phyloP scores from a whole-genome alignment of 1,140 invertebrate species.

The Thaumetopoea pityocampa region DNA sequence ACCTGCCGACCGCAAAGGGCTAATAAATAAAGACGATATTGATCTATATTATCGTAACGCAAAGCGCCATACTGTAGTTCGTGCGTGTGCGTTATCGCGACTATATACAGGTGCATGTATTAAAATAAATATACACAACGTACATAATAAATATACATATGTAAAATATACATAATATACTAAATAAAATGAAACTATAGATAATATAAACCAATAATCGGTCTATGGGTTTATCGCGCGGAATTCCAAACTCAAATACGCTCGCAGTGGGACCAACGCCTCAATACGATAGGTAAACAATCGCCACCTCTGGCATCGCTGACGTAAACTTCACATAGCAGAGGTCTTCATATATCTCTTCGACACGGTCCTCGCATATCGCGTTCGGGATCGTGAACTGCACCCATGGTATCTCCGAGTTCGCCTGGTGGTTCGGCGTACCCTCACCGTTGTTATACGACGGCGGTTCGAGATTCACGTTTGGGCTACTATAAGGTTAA shows the following conservation, averaged over 20 bases:
- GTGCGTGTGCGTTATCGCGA: too few species aligned
- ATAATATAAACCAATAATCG: too few species aligned
- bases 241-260: background rate
- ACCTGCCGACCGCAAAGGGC: too few species aligned
- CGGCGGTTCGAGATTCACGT: constrained; percentile 40
- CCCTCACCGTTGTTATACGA: constrained; percentile 27
- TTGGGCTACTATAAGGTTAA: constrained; percentile 46
- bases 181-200: too few species aligned
- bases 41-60: too few species aligned
- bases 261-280: background rate
- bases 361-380: constrained; percentile 80
- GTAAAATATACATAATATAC: too few species aligned
- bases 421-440: constrained; percentile 24
- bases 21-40: too few species aligned
- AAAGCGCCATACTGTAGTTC: too few species aligned
- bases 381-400: constrained; percentile 80
- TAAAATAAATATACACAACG: too few species aligned
- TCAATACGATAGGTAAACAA: constrained; percentile 1
- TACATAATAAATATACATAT: too few species aligned
- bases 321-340: constrained; percentile 89
- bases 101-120: too few species aligned
- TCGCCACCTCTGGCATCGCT: constrained; percentile 78
- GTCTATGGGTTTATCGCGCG: too few species aligned
- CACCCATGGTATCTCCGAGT: constrained; percentile 76
- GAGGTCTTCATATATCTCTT: constrained; percentile 91